A percentile compares a stretch with the other conserved stretches of the same genome.
Conservation (phyloP, 2,888 invertebrate species). For the Pseudanteris insignis region DNA sequence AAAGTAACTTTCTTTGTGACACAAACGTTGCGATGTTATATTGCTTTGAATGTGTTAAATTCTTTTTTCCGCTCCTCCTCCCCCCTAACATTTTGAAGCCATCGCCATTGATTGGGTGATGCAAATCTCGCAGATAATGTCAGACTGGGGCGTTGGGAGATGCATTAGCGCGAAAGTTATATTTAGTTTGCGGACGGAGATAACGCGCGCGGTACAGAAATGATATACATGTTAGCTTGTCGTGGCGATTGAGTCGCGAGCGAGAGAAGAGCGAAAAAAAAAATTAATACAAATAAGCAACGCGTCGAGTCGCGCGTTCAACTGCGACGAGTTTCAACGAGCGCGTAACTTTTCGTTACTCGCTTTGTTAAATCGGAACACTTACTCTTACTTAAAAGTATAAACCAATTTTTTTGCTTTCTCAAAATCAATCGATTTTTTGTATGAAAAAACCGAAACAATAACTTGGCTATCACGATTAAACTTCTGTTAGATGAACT, state of each 20-base stretch:
- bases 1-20: too few species aligned
- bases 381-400: too few species aligned
- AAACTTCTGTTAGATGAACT: too few species aligned
- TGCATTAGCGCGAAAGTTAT: slow-evolving; percentile 33
- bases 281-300: too few species aligned
- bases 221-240: slow-evolving; percentile 23
- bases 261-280: slow-evolving; percentile 1
- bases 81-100: slow-evolving; percentile 4
- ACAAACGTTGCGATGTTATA: too few species aligned
- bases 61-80: too few species aligned
- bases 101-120: slow-evolving; percentile 25
- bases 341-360: not conserved
- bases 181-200: slow-evolving; percentile 34
- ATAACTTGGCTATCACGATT: too few species aligned
- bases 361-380: too few species aligned
- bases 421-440: too few species aligned
- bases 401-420: too few species aligned
- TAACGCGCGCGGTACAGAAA: slow-evolving; percentile 20
- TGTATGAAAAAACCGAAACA: too few species aligned
- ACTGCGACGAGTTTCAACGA: not conserved
- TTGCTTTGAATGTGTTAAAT: too few species aligned
- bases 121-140: slow-evolving; percentile 17
- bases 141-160: slow-evolving; percentile 9
- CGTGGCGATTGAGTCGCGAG: slow-evolving; percentile 9
- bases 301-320: slow-evolving; percentile 1